Evolutionary conservation across 2,888 invertebrate species (phyloP).

Genomic region (Drosophila emarginata): DNA sequence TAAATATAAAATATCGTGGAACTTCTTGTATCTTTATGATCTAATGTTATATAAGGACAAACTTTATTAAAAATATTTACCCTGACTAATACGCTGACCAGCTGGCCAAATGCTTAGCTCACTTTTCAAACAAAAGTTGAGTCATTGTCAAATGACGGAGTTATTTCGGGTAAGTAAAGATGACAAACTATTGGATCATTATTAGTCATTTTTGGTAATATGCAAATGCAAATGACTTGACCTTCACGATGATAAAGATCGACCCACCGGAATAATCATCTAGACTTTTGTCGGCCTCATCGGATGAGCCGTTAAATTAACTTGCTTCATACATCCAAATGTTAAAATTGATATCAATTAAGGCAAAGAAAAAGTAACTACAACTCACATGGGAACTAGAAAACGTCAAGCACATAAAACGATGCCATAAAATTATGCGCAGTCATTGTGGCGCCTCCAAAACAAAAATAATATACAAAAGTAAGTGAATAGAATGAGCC

Average conservation of each 20-base stretch:
- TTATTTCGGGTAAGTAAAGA: slow-evolving; percentile 6
- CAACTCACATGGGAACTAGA: slow-evolving; percentile 26
- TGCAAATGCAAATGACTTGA: slow-evolving; percentile 8
- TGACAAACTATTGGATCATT: slow-evolving; percentile 23
- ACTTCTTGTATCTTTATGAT: background rate
- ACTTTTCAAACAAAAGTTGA: slow-evolving; percentile 25
- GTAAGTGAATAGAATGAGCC: slow-evolving; percentile 15
- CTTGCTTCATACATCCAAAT: slow-evolving; percentile 15
- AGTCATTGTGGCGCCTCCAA: slow-evolving; percentile 69
- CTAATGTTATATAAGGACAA: slow-evolving; percentile 16
- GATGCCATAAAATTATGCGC: slow-evolving; percentile 70
- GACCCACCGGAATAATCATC: background rate
- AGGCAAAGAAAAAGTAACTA: slow-evolving; percentile 32
- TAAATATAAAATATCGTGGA: too few species aligned
- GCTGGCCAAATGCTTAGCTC: slow-evolving; percentile 29
- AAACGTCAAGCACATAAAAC: slow-evolving; percentile 45
- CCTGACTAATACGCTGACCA: slow-evolving; percentile 36
- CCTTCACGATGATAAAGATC: slow-evolving; percentile 1
- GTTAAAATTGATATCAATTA: slow-evolving; percentile 50
- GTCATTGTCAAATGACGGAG: slow-evolving; percentile 25
- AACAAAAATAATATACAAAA: slow-evolving; percentile 31
- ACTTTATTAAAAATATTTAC: slow-evolving; percentile 17
- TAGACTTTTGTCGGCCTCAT: background rate
- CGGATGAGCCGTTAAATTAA: slow-evolving; percentile 2
- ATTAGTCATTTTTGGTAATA: slow-evolving; percentile 25